Base-by-base conservation (phyloP, 1,140 invertebrate species). In the Drosophila insularis region DNA sequence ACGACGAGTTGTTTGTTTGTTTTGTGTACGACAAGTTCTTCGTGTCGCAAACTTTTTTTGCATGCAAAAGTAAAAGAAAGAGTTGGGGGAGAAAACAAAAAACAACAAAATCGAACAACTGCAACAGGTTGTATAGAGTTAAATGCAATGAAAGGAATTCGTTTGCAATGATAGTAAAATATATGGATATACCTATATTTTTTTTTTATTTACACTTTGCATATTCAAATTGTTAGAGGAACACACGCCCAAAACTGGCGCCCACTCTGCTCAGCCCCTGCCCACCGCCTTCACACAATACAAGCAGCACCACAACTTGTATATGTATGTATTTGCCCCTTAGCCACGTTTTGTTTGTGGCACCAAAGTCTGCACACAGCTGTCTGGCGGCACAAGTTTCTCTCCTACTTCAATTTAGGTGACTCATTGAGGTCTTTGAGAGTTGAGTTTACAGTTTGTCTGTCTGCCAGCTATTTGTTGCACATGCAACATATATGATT, bases 21-120 rank as follows among this genome's bases (percentile, higher is more conserved):
- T 68, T 61, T 72, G 69, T 86, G 82, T 87, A 87, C 68, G 72
- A 87, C 82, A 87, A 87, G 84, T 87, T 87, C 79, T 84, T 87
- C 82, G 82, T 87, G 82, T 89, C 79, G 67, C 39, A 68, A 87
- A 80, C 89, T 84, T 87, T 82, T 43, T 50, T 2, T 10, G 43
- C 17, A 50, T 27, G 27, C 27, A 27, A 27, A 27, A 27, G 27
- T 27, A 27, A 27, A 27, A 21, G n/a, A 21, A 50, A 21, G 8
- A 50, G 17, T 17, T 50, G 43, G 43, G 1, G 19, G 43, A 21
- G 27, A 27, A 27, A 27, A 27, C 27, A 6, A 3, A 10, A 11
- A 37, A 11, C 1, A 13, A 19, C 21, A 50, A 21, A 10, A 11
- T 50, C 14, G 17, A 21, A 21, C 17, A 21, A n/a, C 21, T 53